Conservation (phyloP, 1,140 invertebrate species). For the Lasaia peninsularis region DNA sequence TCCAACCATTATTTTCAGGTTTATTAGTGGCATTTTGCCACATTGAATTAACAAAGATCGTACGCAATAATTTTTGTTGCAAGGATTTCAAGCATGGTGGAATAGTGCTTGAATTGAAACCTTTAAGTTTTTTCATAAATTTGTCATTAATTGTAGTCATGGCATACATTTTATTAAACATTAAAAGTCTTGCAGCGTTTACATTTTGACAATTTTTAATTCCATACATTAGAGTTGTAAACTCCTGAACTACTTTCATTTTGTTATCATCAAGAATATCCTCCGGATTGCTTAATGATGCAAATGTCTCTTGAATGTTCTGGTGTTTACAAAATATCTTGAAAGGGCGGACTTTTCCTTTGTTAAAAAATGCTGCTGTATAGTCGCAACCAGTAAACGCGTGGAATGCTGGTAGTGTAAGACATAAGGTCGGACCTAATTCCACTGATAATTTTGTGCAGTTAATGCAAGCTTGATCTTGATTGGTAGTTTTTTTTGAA, state of each 20-base stretch:
- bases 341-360: constrained; percentile 13
- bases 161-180: constrained; percentile 8
- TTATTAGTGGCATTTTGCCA: constrained; percentile 20
- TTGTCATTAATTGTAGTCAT: neutral
- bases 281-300: neutral
- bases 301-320: neutral
- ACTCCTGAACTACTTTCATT: neutral
- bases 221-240: neutral
- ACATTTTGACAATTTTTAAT: constrained; percentile 1
- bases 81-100: constrained; percentile 2
- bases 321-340: constrained; percentile 2
- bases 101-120: constrained; percentile 1
- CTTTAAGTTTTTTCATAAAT: constrained; percentile 4
- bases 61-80: constrained; percentile 15
- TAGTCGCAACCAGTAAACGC: constrained; percentile 17
- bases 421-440: constrained; percentile 4
- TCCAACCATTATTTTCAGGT: constrained; percentile 22
- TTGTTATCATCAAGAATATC: neutral
- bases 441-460: neutral
- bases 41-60: constrained; percentile 23
- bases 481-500: neutral
- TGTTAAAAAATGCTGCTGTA: constrained; percentile 12
- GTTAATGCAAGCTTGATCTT: neutral
- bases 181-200: constrained; percentile 7
- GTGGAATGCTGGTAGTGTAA: constrained; percentile 14